Base-by-base conservation (phyloP, 2,797 vertebrate genomes). In the Pseudochaenichthys georgianus region DNA sequence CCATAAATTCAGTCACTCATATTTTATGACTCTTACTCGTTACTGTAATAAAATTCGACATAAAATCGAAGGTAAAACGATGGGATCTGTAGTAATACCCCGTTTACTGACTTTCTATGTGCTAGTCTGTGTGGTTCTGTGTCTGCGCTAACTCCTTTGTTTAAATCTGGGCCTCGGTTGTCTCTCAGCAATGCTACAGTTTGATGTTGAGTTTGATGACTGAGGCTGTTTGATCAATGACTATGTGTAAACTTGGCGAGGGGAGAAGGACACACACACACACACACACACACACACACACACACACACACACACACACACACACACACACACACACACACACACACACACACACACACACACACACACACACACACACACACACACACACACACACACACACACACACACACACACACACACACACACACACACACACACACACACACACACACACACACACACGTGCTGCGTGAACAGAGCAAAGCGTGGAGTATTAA, bases 211-310 rank as follows among this genome's bases (percentile, higher is more conserved):
- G 81, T 88, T 89, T 89, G 86, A 90, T 88, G 85, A 86, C 80
- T 73, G 85, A 82, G 68, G 81, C 85, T 55, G 78, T 92, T 92
- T 92, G 84, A 91, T 92, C 86, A 81, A 81, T 71, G 70, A 78
- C 79, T 87, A 64, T 85, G 79, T 87, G 80, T 84, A 85, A 76
- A 91, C 79, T 91, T 77, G 47, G 69, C 16, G 73, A 66, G 70
- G 58, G 71, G 72, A 81, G 73, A 43, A 43, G 66, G 81, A 34
- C n/a, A n/a, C n/a, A n/a, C n/a, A n/a, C n/a, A n/a, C n/a, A n/a
- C n/a, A n/a, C n/a, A n/a, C n/a, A n/a, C n/a, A n/a, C n/a, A n/a
- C n/a, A n/a, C n/a, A n/a, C n/a, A n/a, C n/a, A n/a, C n/a, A n/a
- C n/a, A n/a, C n/a, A n/a, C n/a, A n/a, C n/a, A n/a, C n/a, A n/a